Evolutionary conservation across 2,888 invertebrate species (phyloP).

Genomic region (Sphaerophoria taeniata): DNA sequence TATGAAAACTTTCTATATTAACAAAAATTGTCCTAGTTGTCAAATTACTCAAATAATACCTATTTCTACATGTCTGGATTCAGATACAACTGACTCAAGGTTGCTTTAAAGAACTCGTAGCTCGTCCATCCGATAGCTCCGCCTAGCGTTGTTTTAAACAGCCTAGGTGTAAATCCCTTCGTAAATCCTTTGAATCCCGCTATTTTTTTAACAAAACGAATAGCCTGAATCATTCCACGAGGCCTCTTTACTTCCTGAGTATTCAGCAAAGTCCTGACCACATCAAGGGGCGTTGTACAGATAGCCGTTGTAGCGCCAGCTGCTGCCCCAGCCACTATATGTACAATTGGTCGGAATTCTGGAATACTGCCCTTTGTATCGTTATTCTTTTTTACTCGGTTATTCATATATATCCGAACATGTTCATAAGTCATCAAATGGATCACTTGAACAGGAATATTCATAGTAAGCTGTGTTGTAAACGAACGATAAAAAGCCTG

Average conservation of each 20-base stretch:
- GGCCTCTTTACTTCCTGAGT: constrained; percentile 90
- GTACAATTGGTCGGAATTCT: constrained; percentile 94
- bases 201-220: constrained; percentile 84
- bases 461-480: constrained; percentile 97
- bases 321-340: constrained; percentile 91
- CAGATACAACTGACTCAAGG: constrained; percentile 82
- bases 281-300: constrained; percentile 97
- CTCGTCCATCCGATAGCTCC: constrained; percentile 99
- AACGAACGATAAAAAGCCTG: constrained; percentile 96
- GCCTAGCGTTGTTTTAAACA: constrained; percentile 98
- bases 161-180: constrained; percentile 93
- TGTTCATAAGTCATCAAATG: constrained; percentile 97
- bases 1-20: too few species aligned
- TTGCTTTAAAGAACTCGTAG: constrained; percentile 96
- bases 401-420: constrained; percentile 86
- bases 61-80: constrained; percentile 27
- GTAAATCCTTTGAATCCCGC: constrained; percentile 93
- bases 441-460: constrained; percentile 97
- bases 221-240: constrained; percentile 91
- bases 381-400: too few species aligned
- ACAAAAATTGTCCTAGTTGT: too few species aligned
- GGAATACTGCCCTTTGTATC: constrained; percentile 82
- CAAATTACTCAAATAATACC: not conserved
- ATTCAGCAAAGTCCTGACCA: constrained; percentile 98
- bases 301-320: constrained; percentile 98